A percentile compares a stretch with the other conserved stretches of the same genome.
phyloP scores from a whole-genome alignment of 2,888 invertebrate species.

The Athalia rosae region DNA sequence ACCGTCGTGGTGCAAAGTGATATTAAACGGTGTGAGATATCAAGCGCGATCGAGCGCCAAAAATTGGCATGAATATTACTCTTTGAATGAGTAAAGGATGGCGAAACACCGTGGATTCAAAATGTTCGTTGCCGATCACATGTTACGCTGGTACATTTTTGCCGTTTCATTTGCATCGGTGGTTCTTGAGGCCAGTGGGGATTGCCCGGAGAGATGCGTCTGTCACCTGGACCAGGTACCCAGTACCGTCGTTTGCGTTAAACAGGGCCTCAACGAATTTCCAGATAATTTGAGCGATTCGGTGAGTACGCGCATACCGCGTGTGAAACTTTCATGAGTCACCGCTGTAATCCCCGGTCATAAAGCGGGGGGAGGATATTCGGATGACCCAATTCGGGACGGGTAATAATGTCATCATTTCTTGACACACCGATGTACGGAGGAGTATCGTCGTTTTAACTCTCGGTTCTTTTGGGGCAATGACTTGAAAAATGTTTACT shows the following conservation, averaged over 20 bases:
- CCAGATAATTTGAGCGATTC: slow-evolving; percentile 64
- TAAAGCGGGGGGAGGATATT: neutral
- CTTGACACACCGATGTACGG: no score
- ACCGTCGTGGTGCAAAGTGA: neutral
- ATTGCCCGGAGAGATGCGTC: slow-evolving; percentile 62
- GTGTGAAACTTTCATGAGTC: slow-evolving; percentile 19
- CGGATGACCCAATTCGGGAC: neutral
- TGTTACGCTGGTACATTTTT: neutral
- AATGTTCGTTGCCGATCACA: neutral
- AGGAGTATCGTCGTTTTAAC: no score
- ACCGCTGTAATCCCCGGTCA: neutral
- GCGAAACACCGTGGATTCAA: neutral
- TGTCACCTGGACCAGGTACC: slow-evolving; percentile 60
- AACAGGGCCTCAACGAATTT: slow-evolving; percentile 58
- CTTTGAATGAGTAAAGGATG: neutral
- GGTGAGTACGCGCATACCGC: slow-evolving; percentile 57
- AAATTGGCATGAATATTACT: slow-evolving; percentile 13
- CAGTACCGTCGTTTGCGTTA: slow-evolving; percentile 61
- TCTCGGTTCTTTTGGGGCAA: no score
- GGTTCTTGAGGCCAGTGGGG: slow-evolving; percentile 9
- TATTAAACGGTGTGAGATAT: neutral
- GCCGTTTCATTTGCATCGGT: slow-evolving; percentile 2
- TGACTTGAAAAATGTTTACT: no score
- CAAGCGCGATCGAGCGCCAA: neutral
- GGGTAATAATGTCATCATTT: no score